phyloP scores from a whole-genome alignment of 1,140 invertebrate species.

The Episyrphus balteatus region DNA sequence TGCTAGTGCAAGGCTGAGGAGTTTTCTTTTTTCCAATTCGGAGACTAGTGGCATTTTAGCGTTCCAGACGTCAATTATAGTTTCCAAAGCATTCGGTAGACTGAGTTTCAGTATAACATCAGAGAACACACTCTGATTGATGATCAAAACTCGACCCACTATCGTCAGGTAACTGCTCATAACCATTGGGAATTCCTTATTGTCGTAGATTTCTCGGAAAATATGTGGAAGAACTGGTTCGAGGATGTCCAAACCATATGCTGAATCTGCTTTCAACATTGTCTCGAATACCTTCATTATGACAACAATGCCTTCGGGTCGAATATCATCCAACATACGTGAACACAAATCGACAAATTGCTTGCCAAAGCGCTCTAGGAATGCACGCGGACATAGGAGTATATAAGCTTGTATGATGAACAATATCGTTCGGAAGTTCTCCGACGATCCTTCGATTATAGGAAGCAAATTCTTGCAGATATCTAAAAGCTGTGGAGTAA shows the following conservation, averaged over 20 bases:
- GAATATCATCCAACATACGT: conserved; percentile 64
- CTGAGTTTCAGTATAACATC: conserved; percentile 47
- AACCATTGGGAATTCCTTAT: conserved; percentile 57
- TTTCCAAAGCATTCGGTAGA: conserved; percentile 49
- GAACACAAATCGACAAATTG: conserved; percentile 55
- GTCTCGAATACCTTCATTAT: conserved; percentile 63
- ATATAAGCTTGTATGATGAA: conserved; percentile 75
- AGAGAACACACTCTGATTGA: conserved; percentile 60
- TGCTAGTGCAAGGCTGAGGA: conserved; percentile 70
- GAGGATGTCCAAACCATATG: conserved; percentile 51
- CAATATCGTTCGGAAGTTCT: conserved; percentile 65
- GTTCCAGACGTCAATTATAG: conserved; percentile 67
- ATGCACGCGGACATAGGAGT: conserved; percentile 66
- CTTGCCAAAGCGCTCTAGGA: conserved; percentile 59
- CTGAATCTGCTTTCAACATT: conserved; percentile 52
- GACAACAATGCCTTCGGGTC: conserved; percentile 63
- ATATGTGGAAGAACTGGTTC: conserved; percentile 53
- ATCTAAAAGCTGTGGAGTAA: conserved; percentile 52
- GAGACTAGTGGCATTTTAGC: conserved; percentile 65
- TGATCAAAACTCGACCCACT: conserved; percentile 62
- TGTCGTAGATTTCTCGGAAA: conserved; percentile 51
- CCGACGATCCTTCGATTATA: conserved; percentile 68
- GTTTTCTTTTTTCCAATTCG: conserved; percentile 68
- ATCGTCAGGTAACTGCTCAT: conserved; percentile 67
- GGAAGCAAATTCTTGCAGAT: conserved; percentile 66